Base-by-base conservation (phyloP, 2,797 vertebrate species). In the Smutsia gigantea region DNA sequence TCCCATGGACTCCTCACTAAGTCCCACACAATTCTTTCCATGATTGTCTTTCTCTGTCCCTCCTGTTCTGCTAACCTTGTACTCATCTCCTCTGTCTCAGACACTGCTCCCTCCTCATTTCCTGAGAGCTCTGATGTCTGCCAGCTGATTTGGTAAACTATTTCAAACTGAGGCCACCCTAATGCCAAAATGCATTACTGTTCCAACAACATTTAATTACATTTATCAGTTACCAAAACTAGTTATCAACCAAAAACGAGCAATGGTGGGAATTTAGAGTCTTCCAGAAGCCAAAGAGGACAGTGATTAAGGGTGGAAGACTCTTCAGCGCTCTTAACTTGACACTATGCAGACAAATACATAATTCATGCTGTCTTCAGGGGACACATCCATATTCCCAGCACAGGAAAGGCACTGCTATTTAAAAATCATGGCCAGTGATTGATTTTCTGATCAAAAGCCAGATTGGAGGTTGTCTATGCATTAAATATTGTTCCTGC, bases 391-490 rank as follows among this genome's bases (percentile, higher is more conserved):
- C 14, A 0, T 61, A 83, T 74, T 90, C 31, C 51, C 31, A 6
- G 25, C n/a, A 49, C 51, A 63, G 25, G 12, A 69, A 84, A 77
- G 18, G 25, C 39, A 51, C 27, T 96, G 29, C 39, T 53, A 51
- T 72, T 90, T 92, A 55, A 85, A 92, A 86, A n/a, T 88, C 69
- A 51, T 14, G 92, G 27, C n/a, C 57, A 31, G n/a, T 23, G 34
- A 49, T n/a, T 71, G 53, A 61, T 96, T 88, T 82, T 82, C 31
- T 81, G 57, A 89, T 51, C 2, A 2, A 87, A 81, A 75, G 46
- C 18, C 18, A 78, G 25, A 63, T 14, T 77, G 42, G 74, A 34
- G 74, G 51, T 51, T 55, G 92, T 92, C 11, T 25, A 13, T 1
- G 2, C 61, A 34, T 31, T 17, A 15, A 21, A 91, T 51, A 49